These are phyloP conservation scores for Oppia nitens DNA, from an alignment of 1,140 invertebrate genomes.

Conservation along the genomic window DNA sequence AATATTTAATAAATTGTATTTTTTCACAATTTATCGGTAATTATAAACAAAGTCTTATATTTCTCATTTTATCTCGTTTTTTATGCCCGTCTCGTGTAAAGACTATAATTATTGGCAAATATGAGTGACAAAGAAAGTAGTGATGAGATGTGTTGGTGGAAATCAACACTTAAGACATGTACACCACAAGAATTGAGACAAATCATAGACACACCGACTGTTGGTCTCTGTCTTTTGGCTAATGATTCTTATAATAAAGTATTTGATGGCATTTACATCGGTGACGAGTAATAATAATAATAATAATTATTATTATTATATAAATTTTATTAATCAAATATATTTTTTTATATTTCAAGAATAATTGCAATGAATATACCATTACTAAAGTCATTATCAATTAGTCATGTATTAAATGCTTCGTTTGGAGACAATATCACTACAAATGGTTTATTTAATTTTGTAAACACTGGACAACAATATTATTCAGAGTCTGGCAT, in stretches of 20 bases:
- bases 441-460: slow-evolving; percentile 14
- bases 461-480: slow-evolving; percentile 26
- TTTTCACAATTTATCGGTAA: neutral
- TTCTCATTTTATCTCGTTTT: neutral
- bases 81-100: too few species aligned
- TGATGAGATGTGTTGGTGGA: slow-evolving; percentile 12
- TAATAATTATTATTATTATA: too few species aligned
- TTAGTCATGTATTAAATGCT: slow-evolving; percentile 33
- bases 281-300: slow-evolving; percentile 23
- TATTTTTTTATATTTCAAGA: slow-evolving; percentile 19
- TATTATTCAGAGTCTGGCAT: slow-evolving; percentile 54
- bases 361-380: slow-evolving; percentile 27
- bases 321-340: neutral
- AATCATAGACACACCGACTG: slow-evolving; percentile 27
- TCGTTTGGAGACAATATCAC: too few species aligned
- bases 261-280: slow-evolving; percentile 20
- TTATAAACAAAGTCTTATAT: neutral
- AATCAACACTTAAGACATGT: slow-evolving; percentile 20
- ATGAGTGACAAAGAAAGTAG: too few species aligned
- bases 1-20: neutral
- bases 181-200: slow-evolving; percentile 26
- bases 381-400: slow-evolving; percentile 24
- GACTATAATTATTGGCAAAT: too few species aligned
- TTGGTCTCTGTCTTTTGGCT: slow-evolving; percentile 28
- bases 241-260: slow-evolving; percentile 29